Evolutionary conservation across 2,113 vertebrate genomes (phyloP).

Genomic region (Tringa solitaria): DNA sequence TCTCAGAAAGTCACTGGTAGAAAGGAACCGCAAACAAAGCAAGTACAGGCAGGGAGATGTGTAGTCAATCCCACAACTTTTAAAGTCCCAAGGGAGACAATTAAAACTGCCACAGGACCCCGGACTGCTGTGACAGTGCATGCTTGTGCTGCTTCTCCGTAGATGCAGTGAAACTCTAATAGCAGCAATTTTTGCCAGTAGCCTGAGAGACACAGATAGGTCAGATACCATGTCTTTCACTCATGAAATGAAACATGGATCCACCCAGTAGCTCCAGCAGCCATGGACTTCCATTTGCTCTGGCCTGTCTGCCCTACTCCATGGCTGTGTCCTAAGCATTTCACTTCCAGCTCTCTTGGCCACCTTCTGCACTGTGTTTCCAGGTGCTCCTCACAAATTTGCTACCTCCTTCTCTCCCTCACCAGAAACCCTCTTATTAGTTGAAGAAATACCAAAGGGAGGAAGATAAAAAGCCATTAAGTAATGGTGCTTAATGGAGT

Average conservation of each 20-base stretch:
- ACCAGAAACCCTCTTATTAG: background rate
- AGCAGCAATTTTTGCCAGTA: background rate
- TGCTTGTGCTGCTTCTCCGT: background rate
- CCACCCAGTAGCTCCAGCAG: background rate
- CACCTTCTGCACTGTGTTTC: background rate
- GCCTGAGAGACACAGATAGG: background rate
- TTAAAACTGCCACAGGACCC: background rate
- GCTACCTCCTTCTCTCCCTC: background rate
- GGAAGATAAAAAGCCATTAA: background rate
- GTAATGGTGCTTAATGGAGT: background rate
- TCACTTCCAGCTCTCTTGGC: background rate
- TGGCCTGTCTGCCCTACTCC: background rate
- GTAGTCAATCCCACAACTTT: background rate
- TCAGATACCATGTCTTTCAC: background rate
- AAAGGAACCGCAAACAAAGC: background rate
- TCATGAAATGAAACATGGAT: background rate
- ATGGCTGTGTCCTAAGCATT: fast-evolving
- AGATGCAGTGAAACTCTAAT: background rate
- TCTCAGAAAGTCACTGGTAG: background rate
- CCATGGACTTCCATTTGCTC: background rate
- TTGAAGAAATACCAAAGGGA: background rate
- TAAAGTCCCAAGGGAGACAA: background rate
- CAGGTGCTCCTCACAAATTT: background rate
- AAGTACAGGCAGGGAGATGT: background rate
- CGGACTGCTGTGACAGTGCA: background rate